phyloP scores from a whole-genome alignment of 2,888 invertebrate genomes.

The Drosophila siamana region DNA sequence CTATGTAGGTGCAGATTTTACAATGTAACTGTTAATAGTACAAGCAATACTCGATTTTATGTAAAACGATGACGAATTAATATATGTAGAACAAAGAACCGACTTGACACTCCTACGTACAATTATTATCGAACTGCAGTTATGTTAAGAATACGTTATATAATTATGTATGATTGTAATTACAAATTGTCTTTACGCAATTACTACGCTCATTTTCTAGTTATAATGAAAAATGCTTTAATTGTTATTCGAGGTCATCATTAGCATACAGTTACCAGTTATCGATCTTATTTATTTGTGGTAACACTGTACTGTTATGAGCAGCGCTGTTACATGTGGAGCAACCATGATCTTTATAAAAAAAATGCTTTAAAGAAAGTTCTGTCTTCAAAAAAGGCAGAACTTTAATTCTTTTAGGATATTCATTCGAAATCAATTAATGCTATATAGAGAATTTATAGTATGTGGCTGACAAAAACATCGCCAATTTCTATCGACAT shows the following conservation, averaged over 20 bases:
- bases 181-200: neutral
- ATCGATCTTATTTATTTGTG: slow-evolving; percentile 11
- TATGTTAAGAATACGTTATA: neutral
- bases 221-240: neutral
- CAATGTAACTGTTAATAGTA: neutral
- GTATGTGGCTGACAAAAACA: neutral
- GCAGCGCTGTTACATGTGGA: slow-evolving; percentile 44
- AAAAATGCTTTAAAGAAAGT: no score
- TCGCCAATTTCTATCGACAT: neutral
- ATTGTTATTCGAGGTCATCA: neutral
- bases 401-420: no score
- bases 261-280: slow-evolving; percentile 7
- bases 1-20: neutral
- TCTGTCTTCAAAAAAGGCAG: no score
- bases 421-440: no score
- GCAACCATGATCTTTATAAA: no score
- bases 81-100: neutral
- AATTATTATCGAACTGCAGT: neutral
- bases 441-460: no score
- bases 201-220: neutral
- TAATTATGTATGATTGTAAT: neutral
- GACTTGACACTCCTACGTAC: neutral
- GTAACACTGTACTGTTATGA: slow-evolving; percentile 20
- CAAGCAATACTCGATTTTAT: neutral
- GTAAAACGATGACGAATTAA: neutral